These are phyloP conservation scores for Polydesmus complanatus DNA, from an alignment of 2,888 invertebrate genomes.

Conservation along the genomic window DNA sequence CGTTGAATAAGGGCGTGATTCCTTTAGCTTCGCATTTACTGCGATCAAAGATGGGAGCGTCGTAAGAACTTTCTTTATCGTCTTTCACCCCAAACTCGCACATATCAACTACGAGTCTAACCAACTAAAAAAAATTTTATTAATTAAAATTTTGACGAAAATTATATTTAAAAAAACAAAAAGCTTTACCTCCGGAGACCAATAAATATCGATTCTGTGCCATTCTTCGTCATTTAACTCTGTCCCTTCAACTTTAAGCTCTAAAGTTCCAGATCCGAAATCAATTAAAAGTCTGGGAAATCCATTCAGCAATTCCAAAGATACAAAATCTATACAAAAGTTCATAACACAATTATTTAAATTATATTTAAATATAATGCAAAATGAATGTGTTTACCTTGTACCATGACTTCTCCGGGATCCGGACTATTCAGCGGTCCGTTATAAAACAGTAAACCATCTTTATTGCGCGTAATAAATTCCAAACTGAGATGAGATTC, in stretches of 20 bases:
- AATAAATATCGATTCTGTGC: slow-evolving; percentile 71
- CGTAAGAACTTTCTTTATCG: slow-evolving; percentile 9
- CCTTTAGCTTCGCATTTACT: slow-evolving; percentile 79
- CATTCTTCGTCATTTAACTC: slow-evolving; percentile 63
- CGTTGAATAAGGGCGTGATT: slow-evolving; percentile 58
- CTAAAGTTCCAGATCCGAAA: slow-evolving; percentile 69
- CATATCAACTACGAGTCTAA: slow-evolving; percentile 64
- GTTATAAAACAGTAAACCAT: slow-evolving; percentile 78
- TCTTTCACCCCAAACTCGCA: slow-evolving; percentile 25
- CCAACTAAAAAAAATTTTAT: slow-evolving; percentile 37
- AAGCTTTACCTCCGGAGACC: slow-evolving; percentile 25
- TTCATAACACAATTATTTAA: too few relatives aligned
- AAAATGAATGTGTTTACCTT: slow-evolving; percentile 18
- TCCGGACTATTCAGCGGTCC: slow-evolving; percentile 46
- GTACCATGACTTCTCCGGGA: slow-evolving; percentile 8
- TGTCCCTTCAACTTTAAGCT: slow-evolving; percentile 52
- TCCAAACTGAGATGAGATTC: slow-evolving; percentile 67
- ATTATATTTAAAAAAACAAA: too few relatives aligned
- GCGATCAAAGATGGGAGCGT: slow-evolving; percentile 70
- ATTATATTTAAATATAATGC: too few relatives aligned
- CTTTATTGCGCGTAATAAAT: slow-evolving; percentile 56
- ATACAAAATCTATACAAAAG: slow-evolving; percentile 77
- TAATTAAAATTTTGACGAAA: slow-evolving; percentile 3
- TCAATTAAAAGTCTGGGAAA: slow-evolving; percentile 66
- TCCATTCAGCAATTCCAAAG: slow-evolving; percentile 69